phyloP scores from a whole-genome alignment of 2,113 vertebrate species.

The Nestor notabilis region DNA sequence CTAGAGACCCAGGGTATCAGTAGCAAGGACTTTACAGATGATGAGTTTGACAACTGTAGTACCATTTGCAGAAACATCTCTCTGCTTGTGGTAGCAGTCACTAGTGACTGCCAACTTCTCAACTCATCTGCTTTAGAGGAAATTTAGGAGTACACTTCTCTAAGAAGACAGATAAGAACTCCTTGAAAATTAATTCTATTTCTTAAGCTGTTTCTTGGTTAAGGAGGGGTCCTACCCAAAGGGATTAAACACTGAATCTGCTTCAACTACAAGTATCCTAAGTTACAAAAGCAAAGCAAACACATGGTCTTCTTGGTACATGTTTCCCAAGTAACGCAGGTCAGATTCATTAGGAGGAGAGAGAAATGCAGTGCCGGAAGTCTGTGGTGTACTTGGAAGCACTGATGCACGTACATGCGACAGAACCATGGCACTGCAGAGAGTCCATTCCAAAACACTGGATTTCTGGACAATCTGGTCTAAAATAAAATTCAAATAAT shows the following conservation, averaged over 20 bases:
- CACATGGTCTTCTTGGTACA: not conserved
- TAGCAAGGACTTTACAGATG: not conserved
- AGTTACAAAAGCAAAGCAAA: not conserved
- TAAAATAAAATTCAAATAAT: not conserved
- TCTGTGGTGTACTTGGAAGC: not conserved
- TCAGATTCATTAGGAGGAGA: not conserved
- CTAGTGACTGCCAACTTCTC: not conserved
- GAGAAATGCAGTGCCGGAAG: not conserved
- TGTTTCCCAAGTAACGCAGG: not conserved
- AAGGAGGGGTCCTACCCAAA: not conserved
- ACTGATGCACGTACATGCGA: fast-evolving
- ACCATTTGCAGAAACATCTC: not conserved
- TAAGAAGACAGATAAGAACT: not conserved
- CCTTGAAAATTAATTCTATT: not conserved
- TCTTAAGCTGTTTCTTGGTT: not conserved
- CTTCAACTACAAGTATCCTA: not conserved
- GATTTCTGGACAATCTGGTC: not conserved
- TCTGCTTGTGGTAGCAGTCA: not conserved
- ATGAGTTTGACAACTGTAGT: not conserved
- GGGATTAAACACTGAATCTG: not conserved
- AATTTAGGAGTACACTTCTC: not conserved
- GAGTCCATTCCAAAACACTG: not conserved
- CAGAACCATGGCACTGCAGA: not conserved
- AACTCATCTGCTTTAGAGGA: not conserved
- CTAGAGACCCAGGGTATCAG: not conserved